A percentile compares a stretch with the other conserved stretches of the same genome.
These are phyloP conservation scores for Berghia stephanieae DNA, from an alignment of 1,140 invertebrate species.

Conservation along the genomic window DNA sequence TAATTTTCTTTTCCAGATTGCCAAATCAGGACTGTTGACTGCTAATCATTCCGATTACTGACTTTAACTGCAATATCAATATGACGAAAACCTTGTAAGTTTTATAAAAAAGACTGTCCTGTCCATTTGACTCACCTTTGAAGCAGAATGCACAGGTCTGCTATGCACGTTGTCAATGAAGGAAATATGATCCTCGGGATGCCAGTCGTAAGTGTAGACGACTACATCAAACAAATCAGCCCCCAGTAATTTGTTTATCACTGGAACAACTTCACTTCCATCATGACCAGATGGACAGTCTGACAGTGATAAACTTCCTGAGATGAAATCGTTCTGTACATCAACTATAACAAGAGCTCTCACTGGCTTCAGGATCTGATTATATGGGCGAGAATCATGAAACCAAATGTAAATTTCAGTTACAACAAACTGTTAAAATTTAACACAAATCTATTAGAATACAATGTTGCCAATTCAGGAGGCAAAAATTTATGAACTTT, in stretches of 20 bases:
- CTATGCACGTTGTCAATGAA: constrained; percentile 84
- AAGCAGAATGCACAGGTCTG: constrained; percentile 41
- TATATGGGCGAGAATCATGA: not conserved
- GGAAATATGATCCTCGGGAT: constrained; percentile 94
- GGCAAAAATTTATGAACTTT: not conserved
- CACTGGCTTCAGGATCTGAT: constrained; percentile 83
- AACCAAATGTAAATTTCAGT: not conserved
- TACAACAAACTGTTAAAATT: too few species aligned
- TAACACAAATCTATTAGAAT: too few species aligned
- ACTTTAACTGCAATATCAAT: too few species aligned
- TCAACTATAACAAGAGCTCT: constrained; percentile 93
- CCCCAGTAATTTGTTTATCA: constrained; percentile 89
- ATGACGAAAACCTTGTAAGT: too few species aligned
- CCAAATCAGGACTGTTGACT: too few species aligned
- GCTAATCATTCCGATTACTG: too few species aligned
- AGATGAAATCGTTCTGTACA: constrained; percentile 98
- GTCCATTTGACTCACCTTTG: constrained; percentile 24
- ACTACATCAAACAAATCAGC: constrained; percentile 87
- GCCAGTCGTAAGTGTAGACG: constrained; percentile 98
- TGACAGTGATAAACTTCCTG: constrained; percentile 82
- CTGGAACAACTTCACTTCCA: constrained; percentile 71
- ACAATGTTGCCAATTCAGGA: too few species aligned
- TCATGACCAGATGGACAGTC: constrained; percentile 93
- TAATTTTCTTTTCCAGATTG: too few species aligned
- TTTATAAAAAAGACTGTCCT: too few species aligned